Base-by-base conservation (phyloP, 2,888 invertebrate species). In the Lepidocyrtinus sp. region DNA sequence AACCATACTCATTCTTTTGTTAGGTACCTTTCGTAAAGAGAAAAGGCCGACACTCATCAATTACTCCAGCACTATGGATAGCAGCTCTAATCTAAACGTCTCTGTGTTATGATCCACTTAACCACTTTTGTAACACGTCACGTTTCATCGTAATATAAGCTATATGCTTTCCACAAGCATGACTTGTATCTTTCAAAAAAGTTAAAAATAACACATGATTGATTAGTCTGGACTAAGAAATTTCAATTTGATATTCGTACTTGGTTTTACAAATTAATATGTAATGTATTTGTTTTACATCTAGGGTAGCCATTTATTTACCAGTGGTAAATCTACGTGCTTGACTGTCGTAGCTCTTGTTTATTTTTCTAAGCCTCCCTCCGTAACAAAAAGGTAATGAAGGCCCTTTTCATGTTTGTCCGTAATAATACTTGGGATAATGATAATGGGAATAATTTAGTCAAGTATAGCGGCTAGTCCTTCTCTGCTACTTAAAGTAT, bases 141-240 rank as follows among this genome's bases (percentile, higher is more conserved):
- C 74, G 74, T 67, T 61, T n/a, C 2, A 36, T 36, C 5, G 36
- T 36, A 12, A 7, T 36, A 36, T 36, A 7, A 36, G 36, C 36
- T 7, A 12, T 12, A 36, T 36, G 36, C 36, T 36, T 36, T 36
- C 12, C 36, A 36, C 12, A 36, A 5, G 36, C 36, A 36, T 36
- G 36, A 36, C 36, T 36, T 12, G 36, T 5, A 36, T 7, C 36
- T 36, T 36, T 36, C 36, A 5, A n/a, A 17, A n/a, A 55, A 26
- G 50, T 73, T 73, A 63, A 69, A 70, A 69, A 76, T 76, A 69
- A 75, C 62, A 45, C 55, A 76, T 76, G 76, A 76, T 76, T 76
- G 76, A 76, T 76, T 76, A 76, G 76, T 36, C 25, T 36, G 12
- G 36, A 36, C 7, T 5, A 36, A 36, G 36, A 12, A 36, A 12